Base-by-base conservation (phyloP, 2,797 vertebrate species). In the Hypotaenidia philippensis region DNA sequence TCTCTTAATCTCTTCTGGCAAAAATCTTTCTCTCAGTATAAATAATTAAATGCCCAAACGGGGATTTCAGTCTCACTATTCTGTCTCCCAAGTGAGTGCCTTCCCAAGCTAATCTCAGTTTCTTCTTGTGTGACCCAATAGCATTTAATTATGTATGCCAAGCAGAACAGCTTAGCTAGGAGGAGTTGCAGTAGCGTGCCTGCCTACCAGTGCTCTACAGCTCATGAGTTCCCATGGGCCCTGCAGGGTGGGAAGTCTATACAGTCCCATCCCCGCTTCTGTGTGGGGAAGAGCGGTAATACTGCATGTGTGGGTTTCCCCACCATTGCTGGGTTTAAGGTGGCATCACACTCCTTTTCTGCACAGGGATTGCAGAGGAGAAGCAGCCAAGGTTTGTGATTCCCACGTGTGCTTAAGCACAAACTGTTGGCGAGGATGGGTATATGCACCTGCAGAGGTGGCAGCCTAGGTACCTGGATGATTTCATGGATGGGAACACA, bases 61-160 rank as follows among this genome's bases (percentile, higher is more conserved):
- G 38, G 40, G 49, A 83, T 84, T 94, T 88, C 53, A 81, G 29
- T 55, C 32, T 45, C 63, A 66, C 65, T 81, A 8, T 80, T 95
- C 83, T 88, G 27, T 26, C 55, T 87, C 66, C 63, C 77, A 83
- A 40, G 81, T 0, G 17, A 90, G 29, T 21, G 36, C 21, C 49
- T 93, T 95, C 75, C 64, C 78, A 77, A 57, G 47, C 70, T 72
- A 80, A 92, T 76, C 40, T 89, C 65, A 41, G 36, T 75, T 47
- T 93, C 78, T 74, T 74, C 60, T 60, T n/a, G 1, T 53, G 66
- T 0, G 0, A 36, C 34, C 70, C 80, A 79, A 40, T 13, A 89
- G 32, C 41, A 34, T 86, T 95, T 72, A 95, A 95, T 94, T 90
- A 90, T 92, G 96, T 64, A 89, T 92, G 77, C 31, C 66, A 84